phyloP scores from a whole-genome alignment of 1,140 invertebrate species.

The Fopius arisanus region DNA sequence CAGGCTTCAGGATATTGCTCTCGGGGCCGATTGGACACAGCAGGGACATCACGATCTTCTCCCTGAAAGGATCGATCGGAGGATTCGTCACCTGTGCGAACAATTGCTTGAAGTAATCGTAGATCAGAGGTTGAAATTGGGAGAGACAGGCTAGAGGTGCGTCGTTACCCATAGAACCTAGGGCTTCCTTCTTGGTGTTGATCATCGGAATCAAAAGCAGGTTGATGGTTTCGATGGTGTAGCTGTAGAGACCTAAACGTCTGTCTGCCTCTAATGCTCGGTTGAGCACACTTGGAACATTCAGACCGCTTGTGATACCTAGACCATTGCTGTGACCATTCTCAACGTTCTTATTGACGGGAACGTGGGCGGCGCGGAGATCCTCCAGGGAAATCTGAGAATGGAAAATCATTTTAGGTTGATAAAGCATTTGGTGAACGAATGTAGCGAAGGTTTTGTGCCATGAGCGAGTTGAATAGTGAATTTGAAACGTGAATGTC shows the following conservation, averaged over 20 bases:
- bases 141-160: constrained; percentile 96
- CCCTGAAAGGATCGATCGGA: constrained; percentile 99
- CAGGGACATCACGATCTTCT: constrained; percentile 98
- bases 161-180: constrained; percentile 99
- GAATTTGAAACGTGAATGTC: not conserved
- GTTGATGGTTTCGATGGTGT: constrained; percentile 94
- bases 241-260: constrained; percentile 89
- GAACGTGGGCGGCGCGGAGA: constrained; percentile 65
- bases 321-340: constrained; percentile 50
- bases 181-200: constrained; percentile 96
- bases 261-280: constrained; percentile 78
- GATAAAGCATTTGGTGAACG: not conserved
- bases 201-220: constrained; percentile 96
- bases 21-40: constrained; percentile 92
- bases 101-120: constrained; percentile 99
- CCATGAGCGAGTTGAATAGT: not conserved
- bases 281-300: constrained; percentile 39
- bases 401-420: constrained; percentile 21
- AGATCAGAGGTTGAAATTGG: constrained; percentile 90
- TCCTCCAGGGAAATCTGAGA: constrained; percentile 76
- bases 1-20: constrained; percentile 92
- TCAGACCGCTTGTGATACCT: constrained; percentile 52
- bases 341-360: constrained; percentile 43
- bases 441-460: not conserved
- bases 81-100: constrained; percentile 99